These are phyloP conservation scores for Rissa tridactyla DNA, from an alignment of 2,113 vertebrate species.

Conservation along the genomic window DNA sequence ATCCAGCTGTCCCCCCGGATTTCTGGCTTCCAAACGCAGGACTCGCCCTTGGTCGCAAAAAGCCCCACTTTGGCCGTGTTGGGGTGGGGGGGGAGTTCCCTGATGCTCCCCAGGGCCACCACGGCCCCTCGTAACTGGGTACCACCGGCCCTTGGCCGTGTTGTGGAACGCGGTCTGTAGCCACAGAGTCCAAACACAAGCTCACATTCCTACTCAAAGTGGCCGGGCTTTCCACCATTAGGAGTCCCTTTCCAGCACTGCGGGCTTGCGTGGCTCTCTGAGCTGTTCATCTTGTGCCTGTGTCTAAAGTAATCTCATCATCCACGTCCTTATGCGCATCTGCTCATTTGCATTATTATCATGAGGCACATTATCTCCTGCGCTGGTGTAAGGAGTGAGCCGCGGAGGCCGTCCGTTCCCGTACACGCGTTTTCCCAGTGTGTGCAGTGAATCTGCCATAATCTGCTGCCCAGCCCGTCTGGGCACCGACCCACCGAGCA, in stretches of 20 bases:
- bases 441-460: rapidly evolving
- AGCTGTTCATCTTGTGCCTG: no score
- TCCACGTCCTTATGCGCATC: neutral
- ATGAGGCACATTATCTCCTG: neutral
- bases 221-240: rapidly evolving
- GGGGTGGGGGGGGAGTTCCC: neutral
- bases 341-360: neutral
- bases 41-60: rapidly evolving
- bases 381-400: neutral
- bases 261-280: neutral
- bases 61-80: no score
- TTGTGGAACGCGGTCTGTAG: rapidly evolving
- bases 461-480: neutral
- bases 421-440: rapidly evolving
- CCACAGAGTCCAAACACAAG: rapidly evolving
- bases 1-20: neutral
- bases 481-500: rapidly evolving
- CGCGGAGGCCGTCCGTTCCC: neutral
- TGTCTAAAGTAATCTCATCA: neutral
- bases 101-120: neutral
- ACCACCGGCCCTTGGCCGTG: neutral
- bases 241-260: rapidly evolving
- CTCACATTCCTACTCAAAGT: rapidly evolving
- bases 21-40: neutral
- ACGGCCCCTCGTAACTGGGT: rapidly evolving